Evolutionary conservation across 2,888 invertebrate species (phyloP).

Genomic region (Pasiphila rectangulata): DNA sequence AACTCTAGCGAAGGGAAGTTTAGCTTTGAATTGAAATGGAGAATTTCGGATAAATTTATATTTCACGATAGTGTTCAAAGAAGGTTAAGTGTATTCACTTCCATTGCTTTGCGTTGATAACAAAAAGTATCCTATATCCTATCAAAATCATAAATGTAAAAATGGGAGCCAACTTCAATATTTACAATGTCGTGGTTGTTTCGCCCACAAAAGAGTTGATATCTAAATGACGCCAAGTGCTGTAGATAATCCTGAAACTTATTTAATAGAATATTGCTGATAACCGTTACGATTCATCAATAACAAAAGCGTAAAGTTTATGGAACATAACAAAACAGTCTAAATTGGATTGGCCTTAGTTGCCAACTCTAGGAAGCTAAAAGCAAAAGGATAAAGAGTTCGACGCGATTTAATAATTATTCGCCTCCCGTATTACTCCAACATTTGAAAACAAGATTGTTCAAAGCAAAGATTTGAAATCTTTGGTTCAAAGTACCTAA

Average conservation of each 20-base stretch:
- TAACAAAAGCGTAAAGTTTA: no score
- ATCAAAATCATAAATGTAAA: no score
- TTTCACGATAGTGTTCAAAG: background rate
- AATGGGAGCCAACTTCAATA: no score
- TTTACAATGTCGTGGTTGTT: no score
- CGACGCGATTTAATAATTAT: slow-evolving; percentile 36
- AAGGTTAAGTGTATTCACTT: no score
- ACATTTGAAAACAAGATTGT: slow-evolving; percentile 29
- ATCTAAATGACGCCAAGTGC: no score
- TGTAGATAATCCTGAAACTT: no score
- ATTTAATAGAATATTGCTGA: no score
- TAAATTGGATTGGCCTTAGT: slow-evolving; percentile 22
- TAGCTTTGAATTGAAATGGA: background rate
- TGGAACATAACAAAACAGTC: background rate
- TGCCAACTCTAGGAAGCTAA: slow-evolving; percentile 19
- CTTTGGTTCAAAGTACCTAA: slow-evolving; percentile 32
- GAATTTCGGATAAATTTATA: background rate
- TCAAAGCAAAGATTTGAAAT: no score
- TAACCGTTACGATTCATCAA: no score
- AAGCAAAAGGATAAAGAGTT: slow-evolving; percentile 32
- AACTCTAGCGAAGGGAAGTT: slow-evolving; percentile 2
- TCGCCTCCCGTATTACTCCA: slow-evolving; percentile 7
- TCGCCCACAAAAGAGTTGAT: no score
- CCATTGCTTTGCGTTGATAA: background rate
- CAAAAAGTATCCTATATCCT: no score